Base-by-base conservation (phyloP, 2,797 vertebrate genomes). In the Galagoides demidoff region DNA sequence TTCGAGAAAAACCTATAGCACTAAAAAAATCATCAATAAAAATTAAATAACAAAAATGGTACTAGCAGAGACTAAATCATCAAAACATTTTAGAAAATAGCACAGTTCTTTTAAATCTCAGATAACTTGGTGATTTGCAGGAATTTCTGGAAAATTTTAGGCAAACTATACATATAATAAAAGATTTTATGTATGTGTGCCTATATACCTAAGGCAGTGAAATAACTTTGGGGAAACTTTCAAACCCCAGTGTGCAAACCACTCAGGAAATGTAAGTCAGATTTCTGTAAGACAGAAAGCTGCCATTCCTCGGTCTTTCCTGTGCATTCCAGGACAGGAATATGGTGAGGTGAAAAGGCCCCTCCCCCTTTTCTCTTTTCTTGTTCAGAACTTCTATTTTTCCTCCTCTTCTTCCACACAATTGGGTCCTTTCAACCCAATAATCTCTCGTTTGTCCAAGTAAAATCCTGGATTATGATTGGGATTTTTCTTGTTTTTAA, bases 401-500 rank as follows among this genome's bases (percentile, higher is more conserved):
- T 95, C 25, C 27, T 61, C 25, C 14, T 88, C 66, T 27, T 19
- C 88, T 78, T 85, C 77, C 20, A 85, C 31, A 79, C 57, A 81
- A 20, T 84, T n/a, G n/a, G 84, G 19, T 92, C 45, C 31, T 61
- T 92, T 90, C 43, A 87, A 77, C 31, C 49, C 74, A 90, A 94
- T 52, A 95, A 74, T 93, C 27, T 89, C 49, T 91, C 78, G 55
- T 45, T 91, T 76, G 83, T 70, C 70, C 76, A 79, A 49, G 31
- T 43, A 89, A 95, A 96, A 94, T 84, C 85, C 81, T 95, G 31
- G 52, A 84, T 86, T 89, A 79, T 39, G 52, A 93, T 93, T 91
- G 93, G 71, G 7, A 79, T 84, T 93, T 91, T 76, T 64, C 57
- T 89, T 94, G 27, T 90, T 90, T 85, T 89, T 63, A 89, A 49